phyloP scores from a whole-genome alignment of 2,797 vertebrate species.

The Mycteria americana region DNA sequence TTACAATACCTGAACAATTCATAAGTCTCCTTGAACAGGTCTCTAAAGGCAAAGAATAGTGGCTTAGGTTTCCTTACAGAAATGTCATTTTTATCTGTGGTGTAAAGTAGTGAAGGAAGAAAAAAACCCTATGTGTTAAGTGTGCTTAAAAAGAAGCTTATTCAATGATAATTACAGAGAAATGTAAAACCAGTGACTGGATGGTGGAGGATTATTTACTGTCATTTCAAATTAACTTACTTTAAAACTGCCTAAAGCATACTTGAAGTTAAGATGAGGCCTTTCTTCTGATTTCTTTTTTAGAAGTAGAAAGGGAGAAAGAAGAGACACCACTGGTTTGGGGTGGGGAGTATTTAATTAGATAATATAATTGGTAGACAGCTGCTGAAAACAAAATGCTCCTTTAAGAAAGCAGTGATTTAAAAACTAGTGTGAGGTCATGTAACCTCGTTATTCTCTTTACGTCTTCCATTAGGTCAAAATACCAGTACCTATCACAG shows the following conservation, averaged over 20 bases:
- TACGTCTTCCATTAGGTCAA: slow-evolving; percentile 54
- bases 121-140: slow-evolving; percentile 30
- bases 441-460: slow-evolving; percentile 54
- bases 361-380: slow-evolving; percentile 4
- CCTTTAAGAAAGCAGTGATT: slow-evolving; percentile 50
- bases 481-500: slow-evolving; percentile 13
- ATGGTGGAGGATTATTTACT: slow-evolving; percentile 31
- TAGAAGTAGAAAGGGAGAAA: neutral
- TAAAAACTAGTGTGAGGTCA: slow-evolving; percentile 53
- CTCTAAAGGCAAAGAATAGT: slow-evolving; percentile 55
- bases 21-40: slow-evolving; percentile 50
- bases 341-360: neutral
- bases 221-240: slow-evolving; percentile 60
- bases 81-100: slow-evolving; percentile 52
- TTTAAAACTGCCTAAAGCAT: slow-evolving; percentile 34
- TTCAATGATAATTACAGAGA: slow-evolving; percentile 57
- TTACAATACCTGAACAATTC: slow-evolving; percentile 58
- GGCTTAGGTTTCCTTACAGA: slow-evolving; percentile 52
- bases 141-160: slow-evolving; percentile 13
- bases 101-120: slow-evolving; percentile 28
- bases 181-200: slow-evolving; percentile 31
- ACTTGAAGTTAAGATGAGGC: slow-evolving; percentile 4
- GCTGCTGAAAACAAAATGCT: slow-evolving; percentile 32
- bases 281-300: neutral
- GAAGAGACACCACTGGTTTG: neutral